These are phyloP conservation scores for Brachionus manjavacas DNA, from an alignment of 1,140 invertebrate genomes.

Conservation along the genomic window DNA sequence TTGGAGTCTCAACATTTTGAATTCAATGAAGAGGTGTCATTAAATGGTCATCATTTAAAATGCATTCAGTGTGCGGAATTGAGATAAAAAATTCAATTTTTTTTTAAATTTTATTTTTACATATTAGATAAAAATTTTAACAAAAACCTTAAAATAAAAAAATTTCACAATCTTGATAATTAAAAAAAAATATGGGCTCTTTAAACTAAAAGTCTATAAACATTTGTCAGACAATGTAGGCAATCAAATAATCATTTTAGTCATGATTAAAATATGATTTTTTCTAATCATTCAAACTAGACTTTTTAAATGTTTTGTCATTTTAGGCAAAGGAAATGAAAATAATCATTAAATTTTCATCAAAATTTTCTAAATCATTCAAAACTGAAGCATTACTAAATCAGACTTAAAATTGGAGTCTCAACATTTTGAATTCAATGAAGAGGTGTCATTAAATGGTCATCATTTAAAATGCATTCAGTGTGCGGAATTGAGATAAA, in stretches of 20 bases:
- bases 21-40: slow-evolving; percentile 35
- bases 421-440: slow-evolving; percentile 36
- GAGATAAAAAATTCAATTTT: background rate
- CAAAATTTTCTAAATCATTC: background rate
- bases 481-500: background rate
- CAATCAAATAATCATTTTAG: slow-evolving; percentile 33
- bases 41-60: slow-evolving; percentile 4
- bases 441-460: slow-evolving; percentile 36
- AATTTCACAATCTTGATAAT: no score
- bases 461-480: background rate
- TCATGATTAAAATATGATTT: background rate
- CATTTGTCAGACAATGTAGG: slow-evolving; percentile 38
- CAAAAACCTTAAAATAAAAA: no score
- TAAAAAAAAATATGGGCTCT: background rate
- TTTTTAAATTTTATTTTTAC: slow-evolving; percentile 23
- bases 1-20: slow-evolving; percentile 11
- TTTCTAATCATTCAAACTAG: slow-evolving; percentile 17
- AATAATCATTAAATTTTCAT: background rate
- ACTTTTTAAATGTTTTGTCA: background rate
- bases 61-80: background rate
- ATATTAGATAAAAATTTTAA: background rate
- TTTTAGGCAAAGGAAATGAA: background rate
- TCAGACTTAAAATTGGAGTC: background rate
- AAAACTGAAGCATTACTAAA: background rate
- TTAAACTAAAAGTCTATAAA: background rate